Evolutionary conservation across 1,140 invertebrate genomes (phyloP).

Genomic region (Drosophila athabasca): DNA sequence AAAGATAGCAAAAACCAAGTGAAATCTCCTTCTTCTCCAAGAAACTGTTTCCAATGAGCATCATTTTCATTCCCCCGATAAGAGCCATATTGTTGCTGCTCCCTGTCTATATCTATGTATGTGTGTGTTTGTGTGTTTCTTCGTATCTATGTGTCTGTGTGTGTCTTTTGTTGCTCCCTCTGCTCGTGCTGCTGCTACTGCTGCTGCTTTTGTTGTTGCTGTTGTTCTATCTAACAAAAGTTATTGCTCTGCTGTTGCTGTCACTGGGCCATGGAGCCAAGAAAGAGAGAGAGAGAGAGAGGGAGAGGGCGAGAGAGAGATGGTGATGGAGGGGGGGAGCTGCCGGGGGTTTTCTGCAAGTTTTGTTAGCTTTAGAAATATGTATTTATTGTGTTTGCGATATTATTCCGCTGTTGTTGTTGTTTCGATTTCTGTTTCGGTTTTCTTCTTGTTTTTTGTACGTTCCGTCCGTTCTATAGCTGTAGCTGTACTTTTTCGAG

Average conservation of each 20-base stretch:
- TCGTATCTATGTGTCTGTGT: constrained; percentile 26
- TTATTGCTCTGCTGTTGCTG: constrained; percentile 59
- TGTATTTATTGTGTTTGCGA: no score
- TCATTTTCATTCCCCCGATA: no score
- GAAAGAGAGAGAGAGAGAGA: constrained; percentile 9
- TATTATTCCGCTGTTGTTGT: no score
- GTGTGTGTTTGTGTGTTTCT: constrained; percentile 41
- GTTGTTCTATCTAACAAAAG: constrained; percentile 61
- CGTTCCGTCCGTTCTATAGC: no score
- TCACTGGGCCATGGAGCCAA: constrained; percentile 51
- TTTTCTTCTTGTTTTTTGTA: no score
- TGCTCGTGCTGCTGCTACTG: constrained; percentile 4
- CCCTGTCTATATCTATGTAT: constrained; percentile 65
- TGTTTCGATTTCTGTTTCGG: no score
- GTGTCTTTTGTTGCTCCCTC: constrained; percentile 51
- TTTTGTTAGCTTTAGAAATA: no score
- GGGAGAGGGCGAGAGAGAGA: background rate
- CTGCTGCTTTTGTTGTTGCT: constrained; percentile 32
- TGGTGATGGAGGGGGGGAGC: background rate
- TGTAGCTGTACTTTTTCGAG: no score
- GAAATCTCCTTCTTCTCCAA: constrained; percentile 30
- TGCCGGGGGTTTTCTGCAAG: constrained; percentile 29
- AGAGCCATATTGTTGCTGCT: no score
- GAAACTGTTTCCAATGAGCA: no score
- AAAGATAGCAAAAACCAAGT: constrained; percentile 42